Conservation (phyloP, 2,113 vertebrate genomes). For the Oreocharis arfaki region DNA sequence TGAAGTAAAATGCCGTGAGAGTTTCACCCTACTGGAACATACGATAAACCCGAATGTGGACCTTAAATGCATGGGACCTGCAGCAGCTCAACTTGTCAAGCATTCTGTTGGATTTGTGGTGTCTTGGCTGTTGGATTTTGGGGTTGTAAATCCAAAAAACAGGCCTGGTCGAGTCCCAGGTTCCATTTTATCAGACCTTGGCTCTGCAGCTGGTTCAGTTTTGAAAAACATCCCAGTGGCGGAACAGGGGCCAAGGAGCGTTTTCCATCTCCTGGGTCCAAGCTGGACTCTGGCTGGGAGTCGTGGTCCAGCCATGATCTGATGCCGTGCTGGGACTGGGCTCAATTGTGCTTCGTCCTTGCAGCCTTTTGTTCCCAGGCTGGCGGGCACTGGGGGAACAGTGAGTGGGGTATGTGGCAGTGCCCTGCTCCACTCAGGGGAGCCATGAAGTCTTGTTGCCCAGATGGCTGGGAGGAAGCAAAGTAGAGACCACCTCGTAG, state of each 20-base stretch:
- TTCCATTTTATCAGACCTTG: constrained; percentile 39
- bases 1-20: background rate
- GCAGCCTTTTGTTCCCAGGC: background rate
- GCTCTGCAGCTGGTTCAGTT: constrained; percentile 19
- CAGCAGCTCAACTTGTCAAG: background rate
- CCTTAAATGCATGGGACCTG: background rate
- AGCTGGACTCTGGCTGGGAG: background rate
- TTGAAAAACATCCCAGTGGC: background rate
- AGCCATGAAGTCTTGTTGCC: background rate
- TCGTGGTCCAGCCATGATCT: background rate
- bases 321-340: background rate
- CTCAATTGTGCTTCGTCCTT: background rate
- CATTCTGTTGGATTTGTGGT: background rate
- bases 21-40: background rate
- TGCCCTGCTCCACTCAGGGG: background rate
- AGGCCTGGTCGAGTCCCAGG: background rate
- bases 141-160: background rate
- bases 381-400: background rate
- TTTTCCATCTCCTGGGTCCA: constrained; percentile 44
- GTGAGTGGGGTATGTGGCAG: rapidly evolving
- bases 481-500: background rate
- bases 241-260: background rate
- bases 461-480: background rate
- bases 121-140: background rate
- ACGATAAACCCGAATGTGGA: rapidly evolving